These are phyloP conservation scores for Salvelinus sp. DNA, from an alignment of 2,113 vertebrate genomes.

Conservation along the genomic window DNA sequence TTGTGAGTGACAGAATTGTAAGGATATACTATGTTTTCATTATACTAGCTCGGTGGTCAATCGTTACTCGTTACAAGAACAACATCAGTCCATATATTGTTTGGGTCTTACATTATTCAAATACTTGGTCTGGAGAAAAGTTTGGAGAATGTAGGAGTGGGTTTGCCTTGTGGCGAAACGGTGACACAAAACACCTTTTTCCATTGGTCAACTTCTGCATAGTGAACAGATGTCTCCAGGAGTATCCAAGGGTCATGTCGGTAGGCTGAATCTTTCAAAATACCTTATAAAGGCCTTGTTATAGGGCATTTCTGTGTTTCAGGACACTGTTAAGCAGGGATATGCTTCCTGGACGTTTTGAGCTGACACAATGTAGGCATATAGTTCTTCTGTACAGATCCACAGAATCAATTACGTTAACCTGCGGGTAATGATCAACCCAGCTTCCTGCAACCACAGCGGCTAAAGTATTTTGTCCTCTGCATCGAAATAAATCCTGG, in stretches of 20 bases:
- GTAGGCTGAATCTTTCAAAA: slow-evolving; percentile 60
- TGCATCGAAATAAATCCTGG: slow-evolving; percentile 34
- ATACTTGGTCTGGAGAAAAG: slow-evolving; percentile 30
- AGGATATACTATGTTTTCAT: slow-evolving; percentile 4
- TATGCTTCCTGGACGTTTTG: slow-evolving; percentile 33
- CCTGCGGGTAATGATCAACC: slow-evolving; percentile 38
- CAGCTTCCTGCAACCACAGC: slow-evolving; percentile 36
- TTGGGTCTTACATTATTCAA: slow-evolving; percentile 49
- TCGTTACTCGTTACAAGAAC: too few species aligned
- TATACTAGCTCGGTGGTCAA: too few species aligned
- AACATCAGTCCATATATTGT: slow-evolving; percentile 35
- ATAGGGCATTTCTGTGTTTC: slow-evolving; percentile 55
- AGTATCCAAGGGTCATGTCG: slow-evolving; percentile 22
- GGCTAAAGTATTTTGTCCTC: slow-evolving; percentile 58
- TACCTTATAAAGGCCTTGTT: slow-evolving; percentile 53
- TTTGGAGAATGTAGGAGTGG: slow-evolving; percentile 6
- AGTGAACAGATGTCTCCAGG: slow-evolving; percentile 45
- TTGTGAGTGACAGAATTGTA: slow-evolving; percentile 29
- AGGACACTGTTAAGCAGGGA: slow-evolving; percentile 49
- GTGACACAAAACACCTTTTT: slow-evolving; percentile 41
- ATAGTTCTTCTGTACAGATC: slow-evolving; percentile 23
- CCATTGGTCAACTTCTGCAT: slow-evolving; percentile 27
- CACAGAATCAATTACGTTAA: slow-evolving; percentile 34
- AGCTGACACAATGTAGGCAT: slow-evolving; percentile 24
- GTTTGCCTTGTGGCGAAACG: slow-evolving; percentile 35